A percentile compares a stretch with the other conserved stretches of the same genome.
These are phyloP conservation scores for Micrasema longulum DNA, from an alignment of 1,140 invertebrate genomes.

Conservation along the genomic window DNA sequence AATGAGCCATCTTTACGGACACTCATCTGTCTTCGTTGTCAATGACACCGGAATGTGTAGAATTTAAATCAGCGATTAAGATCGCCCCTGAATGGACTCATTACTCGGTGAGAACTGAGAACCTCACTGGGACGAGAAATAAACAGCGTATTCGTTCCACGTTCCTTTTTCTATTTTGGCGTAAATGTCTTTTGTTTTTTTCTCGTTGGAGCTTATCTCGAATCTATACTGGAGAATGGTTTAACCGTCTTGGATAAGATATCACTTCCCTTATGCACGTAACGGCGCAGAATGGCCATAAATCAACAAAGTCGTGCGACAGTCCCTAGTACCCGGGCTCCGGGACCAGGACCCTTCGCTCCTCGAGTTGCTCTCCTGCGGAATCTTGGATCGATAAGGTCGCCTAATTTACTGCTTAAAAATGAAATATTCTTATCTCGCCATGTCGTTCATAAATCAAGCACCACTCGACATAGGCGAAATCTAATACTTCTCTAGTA, in stretches of 20 bases:
- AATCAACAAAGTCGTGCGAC: constrained; percentile 24
- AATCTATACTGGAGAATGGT: no score
- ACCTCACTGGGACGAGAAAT: neutral
- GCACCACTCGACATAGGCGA: constrained; percentile 29
- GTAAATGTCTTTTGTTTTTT: no score
- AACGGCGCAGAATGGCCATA: no score
- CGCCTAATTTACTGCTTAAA: constrained; percentile 43
- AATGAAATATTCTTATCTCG: constrained; percentile 51
- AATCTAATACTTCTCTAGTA: neutral
- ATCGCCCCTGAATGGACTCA: constrained; percentile 21
- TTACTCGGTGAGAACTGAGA: constrained; percentile 19
- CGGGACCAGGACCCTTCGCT: neutral
- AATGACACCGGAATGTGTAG: constrained; percentile 11
- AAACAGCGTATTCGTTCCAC: no score
- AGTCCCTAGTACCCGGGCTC: neutral
- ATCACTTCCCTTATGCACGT: constrained; percentile 16
- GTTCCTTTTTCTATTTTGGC: no score
- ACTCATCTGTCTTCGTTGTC: constrained; percentile 9
- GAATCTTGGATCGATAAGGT: constrained; percentile 41
- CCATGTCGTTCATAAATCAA: constrained; percentile 44
- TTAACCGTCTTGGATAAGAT: constrained; percentile 5
- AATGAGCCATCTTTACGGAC: constrained; percentile 9
- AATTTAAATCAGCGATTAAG: constrained; percentile 29
- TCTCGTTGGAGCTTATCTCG: no score
- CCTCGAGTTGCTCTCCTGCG: constrained; percentile 24